A percentile compares a stretch with the other conserved stretches of the same genome.
Evolutionary conservation across 2,113 vertebrate species (phyloP).

Genomic region (Pyrgilauda ruficollis): DNA sequence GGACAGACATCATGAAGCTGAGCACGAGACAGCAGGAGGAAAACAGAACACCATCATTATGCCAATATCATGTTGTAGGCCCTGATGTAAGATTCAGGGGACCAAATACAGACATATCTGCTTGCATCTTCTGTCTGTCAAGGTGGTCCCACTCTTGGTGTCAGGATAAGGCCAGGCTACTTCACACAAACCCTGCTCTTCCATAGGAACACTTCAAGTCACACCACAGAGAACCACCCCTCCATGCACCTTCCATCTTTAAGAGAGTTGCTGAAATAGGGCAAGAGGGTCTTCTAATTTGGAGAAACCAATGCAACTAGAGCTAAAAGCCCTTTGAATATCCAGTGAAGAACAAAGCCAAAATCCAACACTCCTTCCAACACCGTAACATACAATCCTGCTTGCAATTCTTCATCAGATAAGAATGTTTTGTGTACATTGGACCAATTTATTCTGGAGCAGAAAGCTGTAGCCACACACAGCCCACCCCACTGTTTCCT

Average conservation of each 20-base stretch:
- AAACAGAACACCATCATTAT: not conserved
- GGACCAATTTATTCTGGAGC: conserved; percentile 19
- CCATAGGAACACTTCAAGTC: not conserved
- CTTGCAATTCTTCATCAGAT: conserved; percentile 52
- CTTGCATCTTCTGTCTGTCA: not conserved
- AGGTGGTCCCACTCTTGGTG: not conserved
- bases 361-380: not conserved
- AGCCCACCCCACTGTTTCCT: conserved; percentile 31
- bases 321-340: not conserved
- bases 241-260: not conserved
- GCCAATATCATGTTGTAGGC: not conserved
- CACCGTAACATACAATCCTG: not conserved
- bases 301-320: not conserved
- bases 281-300: not conserved
- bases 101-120: not conserved
- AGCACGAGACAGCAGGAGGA: not conserved
- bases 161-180: not conserved
- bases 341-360: not conserved
- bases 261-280: not conserved
- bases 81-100: not conserved
- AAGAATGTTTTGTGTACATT: conserved; percentile 37
- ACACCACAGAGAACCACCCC: not conserved
- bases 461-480: conserved; percentile 6
- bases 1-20: not conserved
- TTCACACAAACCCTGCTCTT: not conserved